Conservation (phyloP, 2,888 invertebrate genomes). For the Drosophila leonis region DNA sequence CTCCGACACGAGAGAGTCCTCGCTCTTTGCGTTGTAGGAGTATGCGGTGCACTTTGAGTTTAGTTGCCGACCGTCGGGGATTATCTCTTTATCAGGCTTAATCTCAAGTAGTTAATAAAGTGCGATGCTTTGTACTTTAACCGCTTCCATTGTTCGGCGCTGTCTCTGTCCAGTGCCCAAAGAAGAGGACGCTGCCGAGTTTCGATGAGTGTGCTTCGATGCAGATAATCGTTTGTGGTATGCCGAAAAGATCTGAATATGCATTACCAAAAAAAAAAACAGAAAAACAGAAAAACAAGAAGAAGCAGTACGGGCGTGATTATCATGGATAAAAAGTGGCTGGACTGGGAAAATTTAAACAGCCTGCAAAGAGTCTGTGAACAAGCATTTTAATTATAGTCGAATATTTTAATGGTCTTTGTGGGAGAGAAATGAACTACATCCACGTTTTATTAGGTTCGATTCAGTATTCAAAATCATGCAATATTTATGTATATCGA, state of each 20-base stretch:
- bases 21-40: conserved; percentile 48
- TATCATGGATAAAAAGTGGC: conserved; percentile 55
- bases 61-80: conserved; percentile 74
- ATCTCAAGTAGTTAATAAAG: conserved; percentile 85
- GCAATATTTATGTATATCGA: too few relatives aligned
- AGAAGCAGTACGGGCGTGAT: conserved; percentile 49
- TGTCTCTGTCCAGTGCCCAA: conserved; percentile 45
- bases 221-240: conserved; percentile 82
- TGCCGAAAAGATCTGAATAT: conserved; percentile 70
- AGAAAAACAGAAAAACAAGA: neutral
- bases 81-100: conserved; percentile 84
- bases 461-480: neutral
- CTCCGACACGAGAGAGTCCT: neutral
- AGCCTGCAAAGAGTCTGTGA: conserved; percentile 5
- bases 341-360: conserved; percentile 28
- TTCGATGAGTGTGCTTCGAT: conserved; percentile 72
- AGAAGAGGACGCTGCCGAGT: conserved; percentile 43
- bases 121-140: conserved; percentile 83
- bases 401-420: conserved; percentile 1
- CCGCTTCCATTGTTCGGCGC: conserved; percentile 75
- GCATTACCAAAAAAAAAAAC: conserved; percentile 30
- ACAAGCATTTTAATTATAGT: conserved; percentile 9
- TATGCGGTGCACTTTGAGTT: conserved; percentile 66
- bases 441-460: too few relatives aligned
- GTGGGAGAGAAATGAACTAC: neutral